Conservation (phyloP, 1,140 invertebrate species). For the Zophobas atratus region DNA sequence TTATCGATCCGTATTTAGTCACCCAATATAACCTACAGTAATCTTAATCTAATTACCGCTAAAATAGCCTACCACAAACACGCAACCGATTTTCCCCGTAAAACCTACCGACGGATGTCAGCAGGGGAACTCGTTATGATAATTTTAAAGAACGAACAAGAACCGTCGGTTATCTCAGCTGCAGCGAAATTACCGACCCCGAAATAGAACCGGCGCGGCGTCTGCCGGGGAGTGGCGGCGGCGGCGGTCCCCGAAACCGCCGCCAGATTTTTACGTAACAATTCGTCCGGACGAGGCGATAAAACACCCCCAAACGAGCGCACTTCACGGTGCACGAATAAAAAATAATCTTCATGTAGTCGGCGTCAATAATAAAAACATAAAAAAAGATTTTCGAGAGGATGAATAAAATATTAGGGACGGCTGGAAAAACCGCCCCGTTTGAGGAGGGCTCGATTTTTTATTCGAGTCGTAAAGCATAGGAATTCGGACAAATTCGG, state of each 20-base stretch:
- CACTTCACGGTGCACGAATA: neutral
- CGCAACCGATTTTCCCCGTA: conserved; percentile 8
- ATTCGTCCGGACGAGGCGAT: too few species aligned
- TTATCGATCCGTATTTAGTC: neutral
- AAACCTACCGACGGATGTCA: conserved; percentile 20
- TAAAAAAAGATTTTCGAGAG: conserved; percentile 17
- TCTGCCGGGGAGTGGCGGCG: too few species aligned
- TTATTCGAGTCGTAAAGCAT: conserved; percentile 30
- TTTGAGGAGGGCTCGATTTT: conserved; percentile 31
- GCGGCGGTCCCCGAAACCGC: too few species aligned
- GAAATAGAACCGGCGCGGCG: too few species aligned
- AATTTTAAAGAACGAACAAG: conserved; percentile 19
- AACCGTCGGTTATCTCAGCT: neutral
- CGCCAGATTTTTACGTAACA: too few species aligned
- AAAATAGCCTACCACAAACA: conserved; percentile 16
- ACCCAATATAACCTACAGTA: neutral
- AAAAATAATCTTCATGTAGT: conserved; percentile 22
- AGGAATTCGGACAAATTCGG: conserved; percentile 30
- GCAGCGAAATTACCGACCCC: conserved; percentile 3
- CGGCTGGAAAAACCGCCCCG: conserved; percentile 3
- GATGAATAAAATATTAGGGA: conserved; percentile 25
- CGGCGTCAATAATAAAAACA: conserved; percentile 18
- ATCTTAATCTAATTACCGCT: conserved; percentile 23
- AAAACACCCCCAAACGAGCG: too few species aligned
- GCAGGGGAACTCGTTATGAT: conserved; percentile 28